phyloP scores from a whole-genome alignment of 2,113 vertebrate genomes.

The Trogon melanurus region DNA sequence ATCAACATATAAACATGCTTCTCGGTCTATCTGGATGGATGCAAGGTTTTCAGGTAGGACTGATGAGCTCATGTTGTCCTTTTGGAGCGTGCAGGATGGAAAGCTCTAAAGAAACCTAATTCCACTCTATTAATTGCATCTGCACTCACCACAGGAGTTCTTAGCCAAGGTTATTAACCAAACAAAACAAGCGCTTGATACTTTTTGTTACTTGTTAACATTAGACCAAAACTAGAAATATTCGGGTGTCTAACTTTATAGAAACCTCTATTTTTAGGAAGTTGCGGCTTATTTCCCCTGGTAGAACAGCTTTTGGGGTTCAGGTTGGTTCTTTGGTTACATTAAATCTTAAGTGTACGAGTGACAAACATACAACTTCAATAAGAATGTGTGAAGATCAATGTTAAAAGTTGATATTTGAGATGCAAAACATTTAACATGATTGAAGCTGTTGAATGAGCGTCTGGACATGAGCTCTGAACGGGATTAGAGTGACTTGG shows the following conservation, averaged over 20 bases:
- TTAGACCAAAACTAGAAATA: not conserved
- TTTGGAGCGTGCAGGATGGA: not conserved
- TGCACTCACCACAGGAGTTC: not conserved
- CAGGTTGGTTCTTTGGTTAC: not conserved
- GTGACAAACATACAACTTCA: not conserved
- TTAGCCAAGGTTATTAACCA: not conserved
- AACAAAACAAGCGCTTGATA: not conserved
- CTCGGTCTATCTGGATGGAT: too few species aligned
- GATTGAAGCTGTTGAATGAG: not conserved
- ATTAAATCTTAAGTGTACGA: not conserved
- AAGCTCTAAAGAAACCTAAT: not conserved
- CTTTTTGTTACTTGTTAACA: not conserved
- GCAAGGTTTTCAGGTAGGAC: not conserved
- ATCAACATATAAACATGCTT: not conserved
- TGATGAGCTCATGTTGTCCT: not conserved
- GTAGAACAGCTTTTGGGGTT: not conserved
- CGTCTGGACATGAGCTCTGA: accelerated
- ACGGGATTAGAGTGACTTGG: not conserved
- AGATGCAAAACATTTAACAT: not conserved
- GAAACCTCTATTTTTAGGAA: not conserved
- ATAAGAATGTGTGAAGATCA: not conserved
- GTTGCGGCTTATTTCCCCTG: not conserved
- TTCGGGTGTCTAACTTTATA: not conserved
- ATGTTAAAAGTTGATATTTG: not conserved
- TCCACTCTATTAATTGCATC: too few species aligned